Evolutionary conservation across 2,113 vertebrate species (phyloP).

Genomic region (Meriones unguiculatus): DNA sequence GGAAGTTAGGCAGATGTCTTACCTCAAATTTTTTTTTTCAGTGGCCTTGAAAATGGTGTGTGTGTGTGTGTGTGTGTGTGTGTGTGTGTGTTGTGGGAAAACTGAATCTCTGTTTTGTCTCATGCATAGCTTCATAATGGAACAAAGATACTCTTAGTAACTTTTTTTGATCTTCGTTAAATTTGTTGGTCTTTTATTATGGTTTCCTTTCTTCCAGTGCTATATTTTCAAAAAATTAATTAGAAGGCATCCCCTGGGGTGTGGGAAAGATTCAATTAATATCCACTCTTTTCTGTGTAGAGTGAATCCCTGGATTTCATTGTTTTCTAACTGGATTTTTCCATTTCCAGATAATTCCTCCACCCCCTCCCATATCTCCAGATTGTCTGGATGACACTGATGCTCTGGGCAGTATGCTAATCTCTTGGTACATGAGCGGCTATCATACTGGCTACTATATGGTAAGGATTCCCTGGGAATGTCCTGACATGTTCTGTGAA

Average conservation of each 20-base stretch:
- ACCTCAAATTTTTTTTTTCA: neutral
- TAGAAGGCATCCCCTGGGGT: neutral
- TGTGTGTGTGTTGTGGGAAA: slow-evolving; percentile 1
- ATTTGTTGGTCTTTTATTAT: slow-evolving; percentile 38
- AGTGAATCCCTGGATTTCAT: neutral
- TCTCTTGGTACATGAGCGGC: slow-evolving; percentile 99
- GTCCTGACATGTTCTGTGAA: neutral
- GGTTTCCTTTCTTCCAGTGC: neutral
- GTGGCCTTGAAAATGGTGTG: neutral
- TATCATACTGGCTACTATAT: slow-evolving; percentile 99
- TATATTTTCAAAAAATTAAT: neutral
- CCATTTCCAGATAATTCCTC: slow-evolving; percentile 94
- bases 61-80: too few relatives aligned
- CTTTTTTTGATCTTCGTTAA: slow-evolving; percentile 20
- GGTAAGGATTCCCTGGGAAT: slow-evolving; percentile 86
- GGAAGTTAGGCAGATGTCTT: neutral
- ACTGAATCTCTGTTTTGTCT: slow-evolving; percentile 12
- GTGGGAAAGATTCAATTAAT: neutral
- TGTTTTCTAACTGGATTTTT: slow-evolving; percentile 68
- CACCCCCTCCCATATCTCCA: slow-evolving; percentile 93
- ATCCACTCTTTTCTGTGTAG: neutral
- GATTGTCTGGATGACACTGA: slow-evolving; percentile 93
- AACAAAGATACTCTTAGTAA: neutral
- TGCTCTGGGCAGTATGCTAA: slow-evolving; percentile 95
- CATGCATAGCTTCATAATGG: neutral